Evolutionary conservation across 2,113 vertebrate genomes (phyloP).

Genomic region (Cyprinodon variegatus): DNA sequence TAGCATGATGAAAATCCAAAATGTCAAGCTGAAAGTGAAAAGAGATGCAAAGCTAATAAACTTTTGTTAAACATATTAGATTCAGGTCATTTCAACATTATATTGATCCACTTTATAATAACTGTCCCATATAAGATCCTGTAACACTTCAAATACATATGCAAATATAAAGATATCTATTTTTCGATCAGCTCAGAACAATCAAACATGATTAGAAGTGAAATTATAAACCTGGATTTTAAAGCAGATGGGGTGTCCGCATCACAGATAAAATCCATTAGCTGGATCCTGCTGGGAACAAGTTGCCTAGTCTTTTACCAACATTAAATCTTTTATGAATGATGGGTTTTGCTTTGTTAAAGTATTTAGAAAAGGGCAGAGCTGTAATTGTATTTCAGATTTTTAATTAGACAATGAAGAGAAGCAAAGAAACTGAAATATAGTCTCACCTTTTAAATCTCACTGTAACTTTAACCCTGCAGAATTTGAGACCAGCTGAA

Average conservation of each 20-base stretch:
- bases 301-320: not conserved
- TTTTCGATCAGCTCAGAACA: not conserved
- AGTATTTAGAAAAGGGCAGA: not conserved
- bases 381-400: not conserved
- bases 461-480: not conserved
- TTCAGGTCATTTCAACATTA: not conserved
- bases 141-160: not conserved
- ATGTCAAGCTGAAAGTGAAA: not conserved
- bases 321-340: not conserved
- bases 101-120: not conserved
- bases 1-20: not conserved
- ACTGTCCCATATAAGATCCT: not conserved
- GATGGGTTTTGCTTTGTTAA: no score
- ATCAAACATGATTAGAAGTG: not conserved
- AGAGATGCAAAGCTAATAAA: not conserved
- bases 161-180: not conserved
- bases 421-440: not conserved
- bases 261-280: not conserved
- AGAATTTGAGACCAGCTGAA: not conserved
- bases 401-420: not conserved
- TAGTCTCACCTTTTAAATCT: no score
- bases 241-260: no score
- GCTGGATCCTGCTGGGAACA: not conserved
- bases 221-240: no score
- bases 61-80: not conserved